Evolutionary conservation across 2,797 vertebrate species (phyloP), one percentile per base, ranked within the genome.

Genomic region (Podargus strigoides): DNA sequence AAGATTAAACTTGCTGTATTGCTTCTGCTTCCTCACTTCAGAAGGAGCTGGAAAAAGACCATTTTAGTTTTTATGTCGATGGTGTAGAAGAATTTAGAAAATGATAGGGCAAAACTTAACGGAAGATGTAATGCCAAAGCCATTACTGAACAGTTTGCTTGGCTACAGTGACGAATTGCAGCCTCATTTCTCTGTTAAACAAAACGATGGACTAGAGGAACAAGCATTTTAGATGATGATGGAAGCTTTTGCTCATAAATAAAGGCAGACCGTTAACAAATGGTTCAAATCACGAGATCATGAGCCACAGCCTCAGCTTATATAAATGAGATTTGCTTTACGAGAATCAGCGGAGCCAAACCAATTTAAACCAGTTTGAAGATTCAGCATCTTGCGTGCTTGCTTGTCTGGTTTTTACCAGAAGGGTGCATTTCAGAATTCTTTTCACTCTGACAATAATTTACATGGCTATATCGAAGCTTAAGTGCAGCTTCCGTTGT

Each of bases 361-460:
- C 85, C 84, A 93, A 90, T 95, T 95, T 95, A 86, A 84, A 60
- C 73, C 60, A 82, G 86, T 90, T 70, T 74, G 86, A 93, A 87
- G 84, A 91, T 91, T 93, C 90, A 90, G 77, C 81, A 90, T 84
- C 94, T 95, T 92, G 22, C 42, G 60, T 28, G 37, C 82, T 88
- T 2, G 0, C 77, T 75, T 58, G 39, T 85, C 81, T 83, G 91
- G 60, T 49, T 93, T 85, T 49, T 70, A 93, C 20, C 74, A 82
- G 87, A 78, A 62, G 69, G 28, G 27, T 88, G 86, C 84, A 64
- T 93, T 90, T 89, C 79, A 89, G 90, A 89, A 94, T 84, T 92
- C 59, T 82, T 89, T 92, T 88, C 67, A 64, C 64, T 84, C 69
- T 77, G 79, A 89, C 87, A 66, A 82, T 82, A 76, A 89, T 96